A percentile compares a stretch with the other conserved stretches of the same genome.
Evolutionary conservation across 2,797 vertebrate genomes (phyloP).

Genomic region (Picus viridis): DNA sequence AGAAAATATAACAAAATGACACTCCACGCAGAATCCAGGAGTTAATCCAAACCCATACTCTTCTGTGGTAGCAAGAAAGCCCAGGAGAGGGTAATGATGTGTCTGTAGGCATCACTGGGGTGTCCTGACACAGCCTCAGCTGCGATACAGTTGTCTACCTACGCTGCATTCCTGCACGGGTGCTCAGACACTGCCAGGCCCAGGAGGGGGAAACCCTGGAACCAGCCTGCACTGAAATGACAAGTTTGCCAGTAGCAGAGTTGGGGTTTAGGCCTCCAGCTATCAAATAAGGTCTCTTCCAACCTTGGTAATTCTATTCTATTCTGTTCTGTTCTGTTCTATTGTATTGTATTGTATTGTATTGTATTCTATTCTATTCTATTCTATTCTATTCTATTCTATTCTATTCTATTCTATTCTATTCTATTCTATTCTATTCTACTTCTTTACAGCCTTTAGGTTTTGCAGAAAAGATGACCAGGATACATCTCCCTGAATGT

Average conservation of each 20-base stretch:
- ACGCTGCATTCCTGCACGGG: fast-evolving
- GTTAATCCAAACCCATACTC: background rate
- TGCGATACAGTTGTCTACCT: background rate
- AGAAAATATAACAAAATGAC: background rate
- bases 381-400: too few relatives aligned
- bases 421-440: too few relatives aligned
- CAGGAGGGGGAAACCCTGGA: background rate
- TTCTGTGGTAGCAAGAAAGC: background rate
- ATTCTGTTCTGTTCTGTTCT: too few relatives aligned
- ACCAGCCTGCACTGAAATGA: background rate
- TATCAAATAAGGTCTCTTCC: too few relatives aligned
- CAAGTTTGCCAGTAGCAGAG: background rate
- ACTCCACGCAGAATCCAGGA: background rate
- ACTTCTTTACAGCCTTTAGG: background rate
- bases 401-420: too few relatives aligned
- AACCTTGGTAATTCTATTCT: too few relatives aligned
- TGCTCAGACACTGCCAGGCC: background rate
- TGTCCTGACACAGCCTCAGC: background rate
- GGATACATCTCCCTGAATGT: background rate
- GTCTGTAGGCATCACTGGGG: fast-evolving
- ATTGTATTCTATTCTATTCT: too few relatives aligned
- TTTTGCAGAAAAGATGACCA: background rate
- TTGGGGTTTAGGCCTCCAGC: background rate
- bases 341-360: too few relatives aligned
- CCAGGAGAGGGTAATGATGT: background rate